A percentile compares a stretch with the other conserved stretches of the same genome.
Conservation (phyloP, 2,113 vertebrate genomes). For the Pao palembangensis region DNA sequence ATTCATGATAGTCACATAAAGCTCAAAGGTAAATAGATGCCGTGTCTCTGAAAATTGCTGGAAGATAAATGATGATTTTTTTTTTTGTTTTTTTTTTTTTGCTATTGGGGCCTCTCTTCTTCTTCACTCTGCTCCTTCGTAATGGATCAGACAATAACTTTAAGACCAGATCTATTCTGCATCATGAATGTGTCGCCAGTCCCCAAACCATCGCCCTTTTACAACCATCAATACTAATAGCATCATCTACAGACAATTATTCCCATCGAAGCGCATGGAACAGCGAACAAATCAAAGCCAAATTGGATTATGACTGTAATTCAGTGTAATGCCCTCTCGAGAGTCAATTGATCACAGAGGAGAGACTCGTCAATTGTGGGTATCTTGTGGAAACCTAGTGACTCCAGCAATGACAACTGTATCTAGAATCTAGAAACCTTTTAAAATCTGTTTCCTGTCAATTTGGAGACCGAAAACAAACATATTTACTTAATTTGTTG, state of each 20-base stretch:
- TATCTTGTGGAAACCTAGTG: conserved; percentile 58
- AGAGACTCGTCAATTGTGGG: conserved; percentile 67
- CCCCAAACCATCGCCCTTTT: conserved; percentile 73
- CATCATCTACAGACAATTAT: conserved; percentile 77
- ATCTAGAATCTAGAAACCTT: not conserved
- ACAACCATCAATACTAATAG: conserved; percentile 78
- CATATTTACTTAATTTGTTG: not conserved
- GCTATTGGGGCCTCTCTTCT: conserved; percentile 38
- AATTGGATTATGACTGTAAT: conserved; percentile 78
- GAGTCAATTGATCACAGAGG: conserved; percentile 75
- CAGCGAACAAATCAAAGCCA: conserved; percentile 78
- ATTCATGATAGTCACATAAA: not conserved
- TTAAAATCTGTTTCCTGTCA: not conserved
- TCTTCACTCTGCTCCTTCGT: conserved; percentile 59
- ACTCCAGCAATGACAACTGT: conserved; percentile 45
- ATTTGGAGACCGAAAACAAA: not conserved
- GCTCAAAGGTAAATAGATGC: conserved; percentile 34
- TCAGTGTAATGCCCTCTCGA: conserved; percentile 70
- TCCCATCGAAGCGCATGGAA: conserved; percentile 73
- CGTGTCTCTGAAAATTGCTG: conserved; percentile 24
- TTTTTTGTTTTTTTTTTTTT: conserved; percentile 43
- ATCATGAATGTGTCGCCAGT: conserved; percentile 73
- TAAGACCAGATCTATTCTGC: conserved; percentile 69
- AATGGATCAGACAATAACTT: conserved; percentile 73
- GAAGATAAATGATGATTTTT: conserved; percentile 39